A percentile compares a stretch with the other conserved stretches of the same genome.
phyloP scores from a whole-genome alignment of 92 coral and sea anemone genomes.

The Actinernus sp. region DNA sequence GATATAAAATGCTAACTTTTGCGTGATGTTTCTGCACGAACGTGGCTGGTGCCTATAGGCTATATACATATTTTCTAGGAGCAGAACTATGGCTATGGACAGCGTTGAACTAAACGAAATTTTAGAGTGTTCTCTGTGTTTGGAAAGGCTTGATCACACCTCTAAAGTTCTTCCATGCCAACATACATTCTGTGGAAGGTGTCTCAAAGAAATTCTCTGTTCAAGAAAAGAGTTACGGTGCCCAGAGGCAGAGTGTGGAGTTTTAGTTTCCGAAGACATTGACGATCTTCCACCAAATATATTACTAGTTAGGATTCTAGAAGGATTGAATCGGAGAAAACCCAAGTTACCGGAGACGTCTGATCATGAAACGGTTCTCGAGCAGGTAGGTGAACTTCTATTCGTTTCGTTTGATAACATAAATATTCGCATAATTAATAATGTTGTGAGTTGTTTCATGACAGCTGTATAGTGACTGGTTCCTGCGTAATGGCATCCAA shows the following conservation, averaged over 20 bases:
- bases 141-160: constrained; percentile 89
- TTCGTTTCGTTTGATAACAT: too few relatives aligned
- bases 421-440: too few relatives aligned
- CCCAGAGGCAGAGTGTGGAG: constrained; percentile 97
- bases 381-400: too few relatives aligned
- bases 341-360: constrained; percentile 38
- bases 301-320: constrained; percentile 82
- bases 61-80: too few relatives aligned
- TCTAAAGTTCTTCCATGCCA: constrained; percentile 98
- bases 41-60: too few relatives aligned
- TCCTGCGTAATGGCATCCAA: too few relatives aligned
- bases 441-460: too few relatives aligned
- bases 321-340: constrained; percentile 76
- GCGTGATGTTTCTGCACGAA: too few relatives aligned
- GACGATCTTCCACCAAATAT: constrained; percentile 90
- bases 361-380: too few relatives aligned
- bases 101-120: constrained; percentile 78
- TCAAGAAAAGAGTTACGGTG: constrained; percentile 89
- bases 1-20: too few relatives aligned
- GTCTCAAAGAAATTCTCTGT: constrained; percentile 81
- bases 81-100: constrained; percentile 64
- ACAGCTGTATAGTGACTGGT: too few relatives aligned
- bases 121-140: constrained; percentile 94
- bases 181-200: constrained; percentile 93
- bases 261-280: constrained; percentile 80